Evolutionary conservation across 2,888 invertebrate genomes (phyloP), one percentile per base, ranked within the genome.

Genomic region (Hypsopygia costalis): DNA sequence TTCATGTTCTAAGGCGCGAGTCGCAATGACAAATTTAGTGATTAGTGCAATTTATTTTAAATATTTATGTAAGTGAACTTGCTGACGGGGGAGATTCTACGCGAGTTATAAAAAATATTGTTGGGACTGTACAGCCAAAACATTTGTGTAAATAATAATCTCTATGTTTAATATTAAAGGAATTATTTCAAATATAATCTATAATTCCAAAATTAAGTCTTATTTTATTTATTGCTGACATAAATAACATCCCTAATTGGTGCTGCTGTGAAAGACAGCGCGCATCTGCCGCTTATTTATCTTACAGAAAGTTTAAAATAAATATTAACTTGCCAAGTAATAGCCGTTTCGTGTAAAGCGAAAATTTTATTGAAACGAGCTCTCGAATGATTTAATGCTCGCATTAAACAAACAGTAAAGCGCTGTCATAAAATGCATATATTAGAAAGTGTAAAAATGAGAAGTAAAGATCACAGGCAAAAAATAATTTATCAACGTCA

Each of bases 141-240:
- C 75, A 73, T 77, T 69, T 77, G 78, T 87, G 87, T 88, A 86
- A 81, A 87, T 82, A 78, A 72, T 67, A 76, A 76, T 72, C 61
- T 79, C 74, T 86, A 82, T 86, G 86, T 85, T 82, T 79, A 85
- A 77, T 79, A 74, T 70, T 81, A 79, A 81, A 81, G 76, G 75
- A 72, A 81, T 69, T 79, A 86, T 81, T 86, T 81, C 72, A 83
- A 87, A 82, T 88, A 87, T 81, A 81, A 16, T 80, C 77, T 81
- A 79, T 74, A 25, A 70, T 81, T 76, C 68, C 68, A 79, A 81
- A 73, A 55, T 64, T 47, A 59, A 61, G 34, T 31, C 44, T 56
- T 45, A 66, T 72, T 70, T 68, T 63, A 62, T 67, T 60, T 61
- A 55, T 60, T 54, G 54, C 52, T 44, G 43, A 46, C 47, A 36